Conservation (phyloP, 2,113 vertebrate species). For the Nicator chloris region DNA sequence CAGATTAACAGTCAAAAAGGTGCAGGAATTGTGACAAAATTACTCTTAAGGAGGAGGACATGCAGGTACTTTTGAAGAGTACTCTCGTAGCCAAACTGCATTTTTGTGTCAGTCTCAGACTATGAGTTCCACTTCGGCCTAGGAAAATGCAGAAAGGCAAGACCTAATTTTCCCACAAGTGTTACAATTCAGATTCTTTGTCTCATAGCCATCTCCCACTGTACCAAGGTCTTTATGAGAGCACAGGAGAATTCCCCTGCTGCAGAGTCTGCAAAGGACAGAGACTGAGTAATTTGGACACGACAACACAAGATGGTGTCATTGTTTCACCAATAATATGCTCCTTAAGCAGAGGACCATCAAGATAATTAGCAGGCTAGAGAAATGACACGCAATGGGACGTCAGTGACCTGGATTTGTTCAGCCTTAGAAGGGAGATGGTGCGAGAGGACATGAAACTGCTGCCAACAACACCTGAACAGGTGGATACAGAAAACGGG, state of each 20-base stretch:
- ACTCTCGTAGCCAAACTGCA: background rate
- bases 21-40: background rate
- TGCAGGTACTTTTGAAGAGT: background rate
- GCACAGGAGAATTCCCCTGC: background rate
- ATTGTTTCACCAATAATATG: background rate
- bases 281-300: background rate
- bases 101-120: background rate
- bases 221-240: background rate
- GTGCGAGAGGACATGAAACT: background rate
- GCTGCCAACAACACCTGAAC: background rate
- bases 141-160: background rate
- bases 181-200: background rate
- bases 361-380: background rate
- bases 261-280: background rate
- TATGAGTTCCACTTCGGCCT: background rate
- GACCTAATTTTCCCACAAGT: background rate
- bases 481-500: background rate
- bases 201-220: background rate
- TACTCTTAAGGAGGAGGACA: background rate
- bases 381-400: background rate
- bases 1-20: background rate
- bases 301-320: background rate
- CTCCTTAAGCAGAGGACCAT: background rate
- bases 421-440: background rate
- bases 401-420: background rate